Evolutionary conservation across 2,113 vertebrate genomes (phyloP).

Genomic region (Leptobrachium leishanense): DNA sequence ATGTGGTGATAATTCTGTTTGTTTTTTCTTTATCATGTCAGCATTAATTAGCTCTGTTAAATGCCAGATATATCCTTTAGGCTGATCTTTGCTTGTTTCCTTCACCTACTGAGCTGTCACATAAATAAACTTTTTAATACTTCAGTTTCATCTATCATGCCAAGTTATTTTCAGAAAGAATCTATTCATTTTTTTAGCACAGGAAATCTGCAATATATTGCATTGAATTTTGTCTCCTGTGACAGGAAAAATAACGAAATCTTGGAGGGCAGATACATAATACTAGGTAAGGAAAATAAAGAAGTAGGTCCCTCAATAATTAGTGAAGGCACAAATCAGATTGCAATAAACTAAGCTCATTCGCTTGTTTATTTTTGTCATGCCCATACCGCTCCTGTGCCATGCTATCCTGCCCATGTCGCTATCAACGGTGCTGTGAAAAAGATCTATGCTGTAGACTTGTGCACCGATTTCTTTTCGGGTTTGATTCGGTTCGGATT

Average conservation of each 20-base stretch:
- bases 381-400: too few species aligned
- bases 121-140: slow-evolving; percentile 24
- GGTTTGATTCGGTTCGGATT: too few species aligned
- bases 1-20: background rate
- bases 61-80: slow-evolving; percentile 25
- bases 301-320: too few species aligned
- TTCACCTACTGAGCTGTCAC: slow-evolving; percentile 35
- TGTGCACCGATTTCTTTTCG: too few species aligned
- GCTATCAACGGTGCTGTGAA: too few species aligned
- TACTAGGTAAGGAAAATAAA: too few species aligned
- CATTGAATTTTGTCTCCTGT: background rate
- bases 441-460: too few species aligned
- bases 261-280: too few species aligned
- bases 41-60: slow-evolving; percentile 36
- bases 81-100: slow-evolving; percentile 23
- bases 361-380: too few species aligned
- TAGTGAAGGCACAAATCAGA: too few species aligned
- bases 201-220: background rate
- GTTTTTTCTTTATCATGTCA: slow-evolving; percentile 12
- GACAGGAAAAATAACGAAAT: background rate
- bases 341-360: too few species aligned
- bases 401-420: too few species aligned
- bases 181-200: background rate
- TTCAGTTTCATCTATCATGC: slow-evolving; percentile 9
- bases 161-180: background rate